Base-by-base conservation (phyloP, 2,797 vertebrate species). In the Urocyon cinereoargenteus region DNA sequence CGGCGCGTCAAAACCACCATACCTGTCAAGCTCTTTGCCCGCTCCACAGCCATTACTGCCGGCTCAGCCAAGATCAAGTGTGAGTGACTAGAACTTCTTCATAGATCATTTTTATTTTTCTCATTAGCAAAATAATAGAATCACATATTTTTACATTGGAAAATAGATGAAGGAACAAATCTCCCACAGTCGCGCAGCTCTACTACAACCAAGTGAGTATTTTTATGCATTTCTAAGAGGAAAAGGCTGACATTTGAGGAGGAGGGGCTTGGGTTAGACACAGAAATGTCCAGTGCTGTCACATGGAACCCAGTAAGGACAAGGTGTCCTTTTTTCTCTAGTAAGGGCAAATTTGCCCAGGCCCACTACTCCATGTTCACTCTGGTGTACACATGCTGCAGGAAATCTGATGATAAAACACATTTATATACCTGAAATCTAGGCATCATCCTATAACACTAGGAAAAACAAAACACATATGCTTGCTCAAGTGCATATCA, bases 11-110 rank as follows among this genome's bases (percentile, higher is more conserved):
- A 99, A 98, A 98, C 98, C 19, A 97, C 99, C 0, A 98, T 99
- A 85, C 99, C 99, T 0, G 99, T 99, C 97, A 99, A 99, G 98
- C 98, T 99, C 78, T 98, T 99, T 79, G 95, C 99, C 22, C 98
- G 99, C 24, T 99, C 99, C 0, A 98, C 99, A 26, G 98, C 99
- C 92, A 99, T 99, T 45, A 98, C 99, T 94, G 98, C 98, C 98
- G 99, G 98, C 97, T 99, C 99, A 0, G 98, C 98, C 98, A 99
- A 98, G 98, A 98, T 99, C 97, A 99, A 99, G 98, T 31, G 99
- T 99, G 98, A 99, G 99, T 99, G 2, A 88, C 94, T 91, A 7
- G 31, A 19, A 70, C 55, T 73, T 95, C 90, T 90, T 92, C 51
- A 49, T 94, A 93, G 82, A 84, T 93, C 77, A 55, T 79, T 86